Evolutionary conservation across 2,113 vertebrate species (phyloP).

Genomic region (Rattus rattus): DNA sequence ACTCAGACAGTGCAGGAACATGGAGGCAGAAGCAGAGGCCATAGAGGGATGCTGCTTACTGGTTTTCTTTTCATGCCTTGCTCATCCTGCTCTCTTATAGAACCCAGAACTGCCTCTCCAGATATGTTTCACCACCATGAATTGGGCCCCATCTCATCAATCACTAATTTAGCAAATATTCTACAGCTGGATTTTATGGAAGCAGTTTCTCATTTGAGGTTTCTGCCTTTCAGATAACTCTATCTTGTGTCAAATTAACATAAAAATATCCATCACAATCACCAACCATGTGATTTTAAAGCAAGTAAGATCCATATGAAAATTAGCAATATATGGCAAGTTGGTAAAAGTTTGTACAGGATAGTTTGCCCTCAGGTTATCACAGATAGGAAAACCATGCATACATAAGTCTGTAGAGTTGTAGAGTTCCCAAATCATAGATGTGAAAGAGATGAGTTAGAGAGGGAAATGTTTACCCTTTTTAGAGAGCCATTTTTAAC

Average conservation of each 20-base stretch:
- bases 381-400: background rate
- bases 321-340: background rate
- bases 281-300: background rate
- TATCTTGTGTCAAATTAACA: background rate
- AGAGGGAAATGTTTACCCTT: too few relatives aligned
- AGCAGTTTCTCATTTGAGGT: background rate
- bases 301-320: background rate
- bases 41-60: background rate
- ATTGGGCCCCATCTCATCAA: background rate
- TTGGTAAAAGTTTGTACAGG: background rate
- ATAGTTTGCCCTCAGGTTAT: background rate
- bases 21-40: background rate
- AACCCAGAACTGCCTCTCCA: background rate
- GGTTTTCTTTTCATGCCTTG: background rate
- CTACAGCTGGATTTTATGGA: background rate
- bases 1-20: background rate
- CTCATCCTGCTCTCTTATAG: background rate
- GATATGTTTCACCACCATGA: background rate
- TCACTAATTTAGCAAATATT: background rate
- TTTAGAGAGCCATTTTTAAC: background rate
- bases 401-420: background rate
- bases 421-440: background rate
- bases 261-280: background rate
- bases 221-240: background rate
- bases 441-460: background rate